Conservation (phyloP, 2,888 invertebrate species). For the Habrosyne pyritoides region DNA sequence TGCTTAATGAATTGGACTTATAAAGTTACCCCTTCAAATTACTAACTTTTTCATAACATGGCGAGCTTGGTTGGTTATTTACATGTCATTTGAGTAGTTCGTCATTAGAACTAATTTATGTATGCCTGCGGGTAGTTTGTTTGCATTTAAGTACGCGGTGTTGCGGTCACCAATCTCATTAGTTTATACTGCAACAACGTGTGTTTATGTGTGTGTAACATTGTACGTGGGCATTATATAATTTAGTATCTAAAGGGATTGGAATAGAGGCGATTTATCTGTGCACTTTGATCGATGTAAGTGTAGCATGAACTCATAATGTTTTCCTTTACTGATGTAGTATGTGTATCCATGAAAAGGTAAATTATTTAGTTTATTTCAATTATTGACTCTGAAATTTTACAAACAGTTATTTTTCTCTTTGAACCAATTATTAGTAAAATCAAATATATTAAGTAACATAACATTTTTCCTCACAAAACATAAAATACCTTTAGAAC, state of each 20-base stretch:
- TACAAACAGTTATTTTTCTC: neutral
- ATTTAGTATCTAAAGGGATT: neutral
- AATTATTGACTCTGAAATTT: neutral
- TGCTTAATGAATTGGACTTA: neutral
- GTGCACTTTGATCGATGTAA: no score
- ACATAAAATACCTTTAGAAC: neutral
- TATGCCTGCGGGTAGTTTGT: constrained; percentile 15
- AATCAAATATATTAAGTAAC: neutral
- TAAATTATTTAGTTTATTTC: neutral
- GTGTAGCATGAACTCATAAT: no score
- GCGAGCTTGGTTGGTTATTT: constrained; percentile 17
- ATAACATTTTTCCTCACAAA: neutral
- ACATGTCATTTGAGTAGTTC: constrained; percentile 21
- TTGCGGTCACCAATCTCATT: constrained; percentile 32
- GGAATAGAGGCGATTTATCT: no score
- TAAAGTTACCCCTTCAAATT: neutral
- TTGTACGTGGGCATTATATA: neutral
- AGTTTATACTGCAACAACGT: constrained; percentile 13
- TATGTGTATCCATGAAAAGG: no score
- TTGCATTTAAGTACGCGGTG: constrained; percentile 14
- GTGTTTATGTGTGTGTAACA: constrained; percentile 1
- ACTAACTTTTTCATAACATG: constrained; percentile 8
- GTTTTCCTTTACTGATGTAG: no score
- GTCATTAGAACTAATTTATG: constrained; percentile 26
- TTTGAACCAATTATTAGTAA: neutral